phyloP scores from a whole-genome alignment of 2,888 invertebrate species.

The Agrochola circellaris region DNA sequence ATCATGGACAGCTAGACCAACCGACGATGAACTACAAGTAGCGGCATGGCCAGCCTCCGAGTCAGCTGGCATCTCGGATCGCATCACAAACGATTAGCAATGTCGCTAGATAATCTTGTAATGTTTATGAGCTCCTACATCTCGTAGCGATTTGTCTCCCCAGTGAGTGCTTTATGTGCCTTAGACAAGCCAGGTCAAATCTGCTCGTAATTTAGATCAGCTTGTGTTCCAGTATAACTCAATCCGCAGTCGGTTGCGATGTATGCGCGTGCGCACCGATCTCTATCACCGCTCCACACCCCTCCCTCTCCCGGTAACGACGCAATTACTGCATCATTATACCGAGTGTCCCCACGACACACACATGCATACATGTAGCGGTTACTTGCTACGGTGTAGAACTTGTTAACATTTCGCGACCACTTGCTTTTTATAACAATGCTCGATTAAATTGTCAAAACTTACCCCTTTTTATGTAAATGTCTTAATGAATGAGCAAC shows the following conservation, averaged over 20 bases:
- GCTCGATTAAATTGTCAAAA: conserved; percentile 17
- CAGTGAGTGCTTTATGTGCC: conserved; percentile 21
- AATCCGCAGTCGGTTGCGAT: conserved; percentile 17
- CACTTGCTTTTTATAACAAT: conserved; percentile 14
- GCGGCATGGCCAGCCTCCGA: not conserved
- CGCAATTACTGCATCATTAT: conserved; percentile 57
- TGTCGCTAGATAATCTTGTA: not conserved
- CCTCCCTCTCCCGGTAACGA: conserved; percentile 23
- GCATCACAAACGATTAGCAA: conserved; percentile 8
- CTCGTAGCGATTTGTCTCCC: conserved; percentile 28
- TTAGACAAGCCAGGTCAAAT: conserved; percentile 9
- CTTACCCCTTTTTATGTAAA: conserved; percentile 5
- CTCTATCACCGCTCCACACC: conserved; percentile 32
- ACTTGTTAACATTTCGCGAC: conserved; percentile 35
- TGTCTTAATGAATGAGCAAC: not conserved
- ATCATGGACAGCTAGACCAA: not conserved
- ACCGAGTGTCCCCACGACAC: conserved; percentile 31
- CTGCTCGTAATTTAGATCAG: conserved; percentile 29
- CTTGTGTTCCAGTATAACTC: conserved; percentile 11
- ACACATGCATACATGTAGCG: conserved; percentile 7
- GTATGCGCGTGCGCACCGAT: conserved; percentile 45
- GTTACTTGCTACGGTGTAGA: not conserved
- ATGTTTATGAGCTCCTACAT: conserved; percentile 2
- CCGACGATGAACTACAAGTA: no score
- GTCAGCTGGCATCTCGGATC: not conserved